Evolutionary conservation across 2,113 vertebrate genomes (phyloP), one percentile per base, ranked within the genome.

Genomic region (Labrus mixtus): DNA sequence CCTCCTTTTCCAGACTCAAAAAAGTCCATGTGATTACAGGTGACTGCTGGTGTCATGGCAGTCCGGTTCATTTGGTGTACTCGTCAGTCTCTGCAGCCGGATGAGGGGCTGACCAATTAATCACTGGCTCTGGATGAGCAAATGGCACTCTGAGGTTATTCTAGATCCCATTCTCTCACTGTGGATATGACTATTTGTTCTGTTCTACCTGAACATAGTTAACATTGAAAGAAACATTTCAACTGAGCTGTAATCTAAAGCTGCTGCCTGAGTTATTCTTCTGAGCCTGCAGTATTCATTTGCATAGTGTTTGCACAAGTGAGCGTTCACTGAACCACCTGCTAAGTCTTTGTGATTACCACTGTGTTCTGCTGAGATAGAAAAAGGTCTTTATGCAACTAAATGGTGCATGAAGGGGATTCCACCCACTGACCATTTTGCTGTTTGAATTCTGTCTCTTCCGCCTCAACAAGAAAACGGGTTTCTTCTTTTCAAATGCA

Each of bases 361-460:
- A 68, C 81, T 63, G 83, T 89, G 83, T 79, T 73, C 76, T 69
- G 56, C 79, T 10, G 74, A 73, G 90, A 88, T 85, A 73, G 78
- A 71, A 83, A 33, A 81, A 67, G 75, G 84, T 86, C 85, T 89
- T 90, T 85, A 87, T 71, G 19, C 20, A 77, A 73, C 56, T 84
- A 82, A 92, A 90, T 90, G 81, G 83, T 81, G 89, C 91, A 84
- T 90, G 85, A 87, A 91, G 81, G 82, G 68, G 79, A 76, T 65
- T 87, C 57, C 63, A 37, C 76, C 72, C 77, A 79, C 74, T 88
- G 84, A 83, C 85, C 87, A 74, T 80, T 60, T 76, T 17, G 45
- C 46, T 63, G 75, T 57, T 72, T 8, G 19, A 8, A 65, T 37
- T 62, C 23, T 73, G 12, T 73, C 45, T 69, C 22, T 23, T 60